These are phyloP conservation scores for Anastrepha ludens DNA, from an alignment of 1,140 invertebrate species.

Conservation along the genomic window DNA sequence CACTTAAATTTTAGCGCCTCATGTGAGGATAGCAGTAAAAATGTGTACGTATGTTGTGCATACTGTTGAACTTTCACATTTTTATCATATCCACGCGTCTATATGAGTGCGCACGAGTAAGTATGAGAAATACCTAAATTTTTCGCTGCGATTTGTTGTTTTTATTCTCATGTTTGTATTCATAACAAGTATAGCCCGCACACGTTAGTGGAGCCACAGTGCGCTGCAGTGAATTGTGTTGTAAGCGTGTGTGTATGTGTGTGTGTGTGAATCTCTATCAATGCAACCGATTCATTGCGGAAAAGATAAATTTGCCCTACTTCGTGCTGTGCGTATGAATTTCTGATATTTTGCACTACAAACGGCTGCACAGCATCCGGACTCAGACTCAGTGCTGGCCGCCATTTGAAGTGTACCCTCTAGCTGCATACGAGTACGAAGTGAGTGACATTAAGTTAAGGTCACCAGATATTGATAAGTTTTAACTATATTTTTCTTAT, in stretches of 20 bases:
- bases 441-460: no score
- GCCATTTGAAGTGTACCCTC: neutral
- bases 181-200: neutral
- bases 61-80: neutral
- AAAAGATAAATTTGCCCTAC: slow-evolving; percentile 39
- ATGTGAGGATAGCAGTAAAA: neutral
- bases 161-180: neutral
- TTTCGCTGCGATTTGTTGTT: neutral
- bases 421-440: neutral
- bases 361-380: slow-evolving; percentile 2
- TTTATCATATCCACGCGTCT: neutral
- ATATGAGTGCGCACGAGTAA: neutral
- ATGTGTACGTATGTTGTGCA: neutral
- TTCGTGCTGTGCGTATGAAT: slow-evolving; percentile 43
- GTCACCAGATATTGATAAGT: no score
- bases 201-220: neutral
- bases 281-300: slow-evolving; percentile 41
- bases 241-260: neutral
- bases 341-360: neutral
- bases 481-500: no score
- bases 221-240: no score
- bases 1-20: neutral
- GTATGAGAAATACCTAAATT: no score
- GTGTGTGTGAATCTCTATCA: neutral
- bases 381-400: no score